Conservation (phyloP, 1,140 invertebrate species). For the Metopolophium dirhodum region DNA sequence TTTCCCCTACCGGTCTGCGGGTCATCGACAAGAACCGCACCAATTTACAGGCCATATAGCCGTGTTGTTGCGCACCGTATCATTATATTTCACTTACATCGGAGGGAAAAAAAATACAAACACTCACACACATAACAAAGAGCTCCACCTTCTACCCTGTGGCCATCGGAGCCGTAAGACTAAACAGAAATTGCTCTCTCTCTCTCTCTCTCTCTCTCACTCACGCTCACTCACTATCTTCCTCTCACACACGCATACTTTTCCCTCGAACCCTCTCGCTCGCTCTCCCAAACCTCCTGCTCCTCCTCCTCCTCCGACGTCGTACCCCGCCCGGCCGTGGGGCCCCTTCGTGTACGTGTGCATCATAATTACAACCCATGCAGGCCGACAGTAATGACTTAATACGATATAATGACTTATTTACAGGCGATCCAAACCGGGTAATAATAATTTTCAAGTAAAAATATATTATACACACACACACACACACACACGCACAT, state of each 20-base stretch:
- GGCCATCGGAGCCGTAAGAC: conserved; percentile 23
- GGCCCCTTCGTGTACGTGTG: conserved; percentile 51
- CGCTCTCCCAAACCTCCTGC: neutral
- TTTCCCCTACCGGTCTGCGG: neutral
- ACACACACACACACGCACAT: no score
- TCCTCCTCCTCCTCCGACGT: no score
- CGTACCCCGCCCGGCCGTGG: neutral
- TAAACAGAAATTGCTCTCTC: neutral
- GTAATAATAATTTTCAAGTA: conserved; percentile 54
- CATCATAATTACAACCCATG: conserved; percentile 54
- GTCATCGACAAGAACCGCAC: conserved; percentile 28
- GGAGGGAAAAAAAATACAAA: conserved; percentile 19
- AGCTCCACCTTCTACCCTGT: conserved; percentile 55
- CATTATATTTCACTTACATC: conserved; percentile 56
- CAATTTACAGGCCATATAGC: conserved; percentile 34
- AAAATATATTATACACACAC: neutral
- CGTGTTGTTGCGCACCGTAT: conserved; percentile 38
- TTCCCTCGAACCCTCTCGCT: neutral
- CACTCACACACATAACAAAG: neutral
- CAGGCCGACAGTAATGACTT: conserved; percentile 56
- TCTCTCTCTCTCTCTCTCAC: neutral
- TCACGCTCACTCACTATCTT: neutral
- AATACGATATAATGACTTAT: conserved; percentile 57
- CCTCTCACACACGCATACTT: neutral
- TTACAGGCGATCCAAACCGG: conserved; percentile 54